Percentiles rank a stretch among this genome's conserved stretches.
Conservation (phyloP, 2,113 vertebrate genomes). For the Cephalopholis sonnerati region DNA sequence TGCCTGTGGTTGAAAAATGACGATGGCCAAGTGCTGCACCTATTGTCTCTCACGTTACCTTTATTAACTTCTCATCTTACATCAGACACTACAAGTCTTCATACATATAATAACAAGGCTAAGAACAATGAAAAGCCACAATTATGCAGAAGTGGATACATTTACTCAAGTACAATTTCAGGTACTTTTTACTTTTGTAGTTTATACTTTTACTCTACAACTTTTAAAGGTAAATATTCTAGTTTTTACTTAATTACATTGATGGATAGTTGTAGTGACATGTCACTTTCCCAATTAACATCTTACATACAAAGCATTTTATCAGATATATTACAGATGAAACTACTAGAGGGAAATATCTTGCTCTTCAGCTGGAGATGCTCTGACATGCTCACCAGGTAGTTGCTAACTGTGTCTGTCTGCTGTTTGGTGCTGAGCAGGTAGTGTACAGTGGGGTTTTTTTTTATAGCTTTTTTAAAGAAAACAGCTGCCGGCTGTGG, state of each 20-base stretch:
- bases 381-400: not conserved
- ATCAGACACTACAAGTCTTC: conserved; percentile 46
- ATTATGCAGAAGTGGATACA: not conserved
- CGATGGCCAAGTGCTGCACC: conserved; percentile 58
- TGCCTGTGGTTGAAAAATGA: conserved; percentile 74
- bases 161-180: not conserved
- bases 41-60: conserved; percentile 69
- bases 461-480: not conserved
- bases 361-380: not conserved
- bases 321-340: not conserved
- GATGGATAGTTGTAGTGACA: not conserved
- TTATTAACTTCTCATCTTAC: conserved; percentile 70
- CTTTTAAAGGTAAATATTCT: not conserved
- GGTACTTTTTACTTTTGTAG: not conserved
- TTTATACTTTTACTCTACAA: not conserved
- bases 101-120: conserved; percentile 28
- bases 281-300: not conserved
- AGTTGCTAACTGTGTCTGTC: not conserved
- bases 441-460: not conserved
- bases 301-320: not conserved
- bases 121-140: conserved; percentile 33
- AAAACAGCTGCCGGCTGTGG: not conserved
- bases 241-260: not conserved
- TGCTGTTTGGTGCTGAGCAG: not conserved
- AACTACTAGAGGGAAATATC: not conserved